Conservation (phyloP, 1,140 invertebrate genomes). For the Drosophila obscura region DNA sequence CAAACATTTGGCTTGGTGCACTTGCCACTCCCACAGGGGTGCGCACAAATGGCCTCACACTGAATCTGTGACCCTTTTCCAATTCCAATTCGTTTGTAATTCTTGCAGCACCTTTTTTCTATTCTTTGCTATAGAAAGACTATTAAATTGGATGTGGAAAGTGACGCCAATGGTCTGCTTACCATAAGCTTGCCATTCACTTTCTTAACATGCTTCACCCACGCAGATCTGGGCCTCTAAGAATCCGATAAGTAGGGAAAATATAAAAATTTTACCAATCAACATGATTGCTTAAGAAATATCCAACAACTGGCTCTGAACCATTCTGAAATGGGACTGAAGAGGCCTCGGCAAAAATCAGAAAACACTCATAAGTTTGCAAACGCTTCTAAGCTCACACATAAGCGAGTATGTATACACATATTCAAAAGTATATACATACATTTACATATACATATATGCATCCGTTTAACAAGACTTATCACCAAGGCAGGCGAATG, state of each 20-base stretch:
- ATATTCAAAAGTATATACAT: not conserved
- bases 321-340: constrained; percentile 41
- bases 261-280: constrained; percentile 27
- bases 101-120: constrained; percentile 3
- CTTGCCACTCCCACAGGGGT: constrained; percentile 19
- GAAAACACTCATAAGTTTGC: constrained; percentile 3
- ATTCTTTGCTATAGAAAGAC: not conserved
- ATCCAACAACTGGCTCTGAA: constrained; percentile 19
- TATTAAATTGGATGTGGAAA: not conserved
- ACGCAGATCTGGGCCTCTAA: constrained; percentile 16
- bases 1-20: constrained; percentile 41
- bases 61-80: rapidly evolving
- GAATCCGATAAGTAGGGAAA: constrained; percentile 16
- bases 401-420: not conserved
- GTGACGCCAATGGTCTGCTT: not conserved
- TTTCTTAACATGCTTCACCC: rapidly evolving
- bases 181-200: not conserved
- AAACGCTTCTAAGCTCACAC: not conserved
- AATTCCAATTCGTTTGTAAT: constrained; percentile 1
- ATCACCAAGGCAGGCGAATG: constrained; percentile 12
- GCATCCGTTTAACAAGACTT: constrained; percentile 14
- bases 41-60: constrained; percentile 19
- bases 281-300: constrained; percentile 31
- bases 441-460: not conserved
- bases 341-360: constrained; percentile 21